phyloP scores from a whole-genome alignment of 1,140 invertebrate species.

The Psilanteris sp. region DNA sequence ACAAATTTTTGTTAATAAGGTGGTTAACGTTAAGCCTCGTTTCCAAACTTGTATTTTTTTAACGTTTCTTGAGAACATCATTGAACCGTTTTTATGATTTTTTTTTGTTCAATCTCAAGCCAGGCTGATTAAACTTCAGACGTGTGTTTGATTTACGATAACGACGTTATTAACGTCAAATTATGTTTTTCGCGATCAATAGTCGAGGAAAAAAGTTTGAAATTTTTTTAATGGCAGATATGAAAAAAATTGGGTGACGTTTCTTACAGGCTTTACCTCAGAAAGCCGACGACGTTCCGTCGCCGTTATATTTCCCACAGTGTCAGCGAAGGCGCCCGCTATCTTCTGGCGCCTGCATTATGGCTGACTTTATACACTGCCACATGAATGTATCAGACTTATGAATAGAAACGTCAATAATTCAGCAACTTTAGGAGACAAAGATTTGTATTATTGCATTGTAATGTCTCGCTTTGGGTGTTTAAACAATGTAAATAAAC shows the following conservation, averaged over 20 bases:
- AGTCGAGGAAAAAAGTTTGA: slow-evolving; percentile 15
- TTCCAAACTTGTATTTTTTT: too few species aligned
- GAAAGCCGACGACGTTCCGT: slow-evolving; percentile 64
- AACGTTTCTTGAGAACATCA: too few species aligned
- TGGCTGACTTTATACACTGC: slow-evolving; percentile 53
- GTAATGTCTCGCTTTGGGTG: too few species aligned
- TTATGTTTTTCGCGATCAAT: slow-evolving; percentile 5
- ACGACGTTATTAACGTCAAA: not conserved
- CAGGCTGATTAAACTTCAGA: too few species aligned
- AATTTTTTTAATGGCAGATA: slow-evolving; percentile 27
- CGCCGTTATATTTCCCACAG: slow-evolving; percentile 77
- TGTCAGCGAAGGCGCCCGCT: slow-evolving; percentile 73
- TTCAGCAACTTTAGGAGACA: too few species aligned
- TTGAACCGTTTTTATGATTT: too few species aligned
- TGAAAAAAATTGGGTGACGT: slow-evolving; percentile 23
- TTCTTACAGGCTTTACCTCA: slow-evolving; percentile 41
- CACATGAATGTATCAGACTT: slow-evolving; percentile 53
- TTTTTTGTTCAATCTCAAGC: too few species aligned
- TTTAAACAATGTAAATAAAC: too few species aligned
- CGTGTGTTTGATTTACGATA: not conserved
- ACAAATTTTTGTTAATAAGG: too few species aligned
- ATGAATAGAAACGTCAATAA: slow-evolving; percentile 47
- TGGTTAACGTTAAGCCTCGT: too few species aligned
- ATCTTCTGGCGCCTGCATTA: slow-evolving; percentile 76
- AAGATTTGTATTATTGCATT: too few species aligned